Base-by-base conservation (phyloP, 2,888 invertebrate species). In the Itoplectis maculator region DNA sequence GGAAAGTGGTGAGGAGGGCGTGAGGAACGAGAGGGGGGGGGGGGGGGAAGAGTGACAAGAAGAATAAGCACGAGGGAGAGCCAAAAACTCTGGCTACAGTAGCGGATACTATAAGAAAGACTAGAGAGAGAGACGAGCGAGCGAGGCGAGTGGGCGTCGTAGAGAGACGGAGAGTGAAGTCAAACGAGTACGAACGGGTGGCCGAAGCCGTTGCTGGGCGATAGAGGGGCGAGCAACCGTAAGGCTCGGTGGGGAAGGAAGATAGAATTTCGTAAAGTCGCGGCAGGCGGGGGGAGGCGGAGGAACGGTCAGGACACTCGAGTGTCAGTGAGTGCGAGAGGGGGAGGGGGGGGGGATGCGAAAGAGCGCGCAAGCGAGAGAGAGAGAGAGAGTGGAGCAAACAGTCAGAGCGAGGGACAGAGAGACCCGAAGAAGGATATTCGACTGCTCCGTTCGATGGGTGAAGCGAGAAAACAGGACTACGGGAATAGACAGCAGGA, bases 151-250 rank as follows among this genome's bases (percentile, higher is more conserved):
- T 20, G 37, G 40, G 54, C 51, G 35, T n/a, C n/a, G n/a, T n/a
- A 29, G 29, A 29, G 29, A 29, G 29, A 40, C 18, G 54, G 70
- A 47, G 68, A 47, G 13, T 37, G 42, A 8, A 61, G 75, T 63
- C 37, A 45, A 23, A 59, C 11, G 79, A 73, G 80, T 35, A 79
- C 70, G 74, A 70, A 77, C 35, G 73, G 84, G 73, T 79, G 63
- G 80, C 45, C 8, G 47, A 73, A 79, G 70, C 70, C 70, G 74
- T 79, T 79, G 79, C 79, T 73, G 68, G 66, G 80, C 29, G 78
- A 84, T 70, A 72, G 86, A 70, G 85, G 79, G 72, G 63, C 66
- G 56, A 49, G 51, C n/a, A n/a, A 45, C 65, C 54, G 54, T 29
- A 68, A 49, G 68, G 68, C 42, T 9, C 18, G 18, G 63, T 51